A percentile compares a stretch with the other conserved stretches of the same genome.
Evolutionary conservation across 2,888 invertebrate species (phyloP).

Genomic region (Therioaphis trifolii): DNA sequence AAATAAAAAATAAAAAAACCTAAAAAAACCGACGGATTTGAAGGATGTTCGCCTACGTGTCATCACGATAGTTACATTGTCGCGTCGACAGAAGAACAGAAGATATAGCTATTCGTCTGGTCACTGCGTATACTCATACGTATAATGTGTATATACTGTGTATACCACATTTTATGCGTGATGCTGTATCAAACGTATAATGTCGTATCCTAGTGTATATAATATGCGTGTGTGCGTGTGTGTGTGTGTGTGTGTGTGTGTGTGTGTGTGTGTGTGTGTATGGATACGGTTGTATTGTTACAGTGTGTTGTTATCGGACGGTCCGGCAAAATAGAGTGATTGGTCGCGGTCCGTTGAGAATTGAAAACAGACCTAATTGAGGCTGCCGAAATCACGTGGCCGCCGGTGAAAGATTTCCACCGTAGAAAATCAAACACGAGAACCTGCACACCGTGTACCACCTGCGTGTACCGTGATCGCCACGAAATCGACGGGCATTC

Average conservation of each 20-base stretch:
- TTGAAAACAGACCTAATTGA: conserved; percentile 21
- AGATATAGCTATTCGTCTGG: background rate
- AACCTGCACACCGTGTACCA: background rate
- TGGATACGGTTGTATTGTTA: too few relatives aligned
- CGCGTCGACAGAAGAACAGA: conserved; percentile 11
- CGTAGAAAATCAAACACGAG: conserved; percentile 15
- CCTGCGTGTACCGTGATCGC: background rate
- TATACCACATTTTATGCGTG: too few relatives aligned
- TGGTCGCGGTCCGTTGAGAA: conserved; percentile 49
- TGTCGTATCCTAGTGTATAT: background rate
- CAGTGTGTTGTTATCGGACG: background rate
- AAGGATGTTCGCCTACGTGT: conserved; percentile 27
- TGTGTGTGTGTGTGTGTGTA: too few relatives aligned
- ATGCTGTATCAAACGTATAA: background rate
- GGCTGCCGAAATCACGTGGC: conserved; percentile 1
- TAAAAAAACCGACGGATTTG: background rate
- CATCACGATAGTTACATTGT: background rate
- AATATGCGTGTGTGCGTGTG: too few relatives aligned
- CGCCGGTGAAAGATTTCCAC: conserved; percentile 35
- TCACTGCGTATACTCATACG: background rate
- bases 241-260: too few relatives aligned
- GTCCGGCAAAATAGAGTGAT: conserved; percentile 29
- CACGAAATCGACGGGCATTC: conserved; percentile 36
- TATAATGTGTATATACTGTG: too few relatives aligned
- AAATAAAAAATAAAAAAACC: background rate